Percentiles rank a stretch among this genome's conserved stretches.
Evolutionary conservation across 2,113 vertebrate species (phyloP).

Genomic region (Mesembrinibis cayennensis): DNA sequence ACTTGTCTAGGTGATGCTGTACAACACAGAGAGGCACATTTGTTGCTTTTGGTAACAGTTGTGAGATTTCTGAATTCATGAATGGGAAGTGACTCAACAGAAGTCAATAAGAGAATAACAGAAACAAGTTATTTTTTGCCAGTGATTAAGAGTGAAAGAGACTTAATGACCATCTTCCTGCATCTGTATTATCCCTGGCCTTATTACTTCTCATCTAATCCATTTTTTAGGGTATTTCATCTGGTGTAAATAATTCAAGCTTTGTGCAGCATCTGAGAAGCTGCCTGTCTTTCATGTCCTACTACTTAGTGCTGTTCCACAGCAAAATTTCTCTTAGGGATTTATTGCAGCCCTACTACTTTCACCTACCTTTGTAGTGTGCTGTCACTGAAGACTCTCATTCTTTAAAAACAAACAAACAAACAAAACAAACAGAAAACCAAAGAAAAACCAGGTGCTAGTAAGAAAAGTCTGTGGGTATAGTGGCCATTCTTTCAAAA

Average conservation of each 20-base stretch:
- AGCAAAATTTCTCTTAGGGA: neutral
- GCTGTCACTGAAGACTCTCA: neutral
- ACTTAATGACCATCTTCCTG: neutral
- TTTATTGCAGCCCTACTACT: neutral
- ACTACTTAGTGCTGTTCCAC: neutral
- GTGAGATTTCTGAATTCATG: neutral
- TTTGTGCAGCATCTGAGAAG: neutral
- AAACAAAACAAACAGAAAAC: neutral
- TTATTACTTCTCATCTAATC: neutral
- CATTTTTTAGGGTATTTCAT: neutral
- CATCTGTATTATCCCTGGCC: neutral
- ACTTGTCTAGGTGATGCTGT: neutral
- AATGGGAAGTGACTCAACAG: neutral
- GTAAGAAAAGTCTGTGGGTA: neutral
- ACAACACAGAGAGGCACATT: rapidly evolving
- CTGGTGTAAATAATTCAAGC: neutral
- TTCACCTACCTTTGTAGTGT: neutral
- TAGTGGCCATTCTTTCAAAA: neutral
- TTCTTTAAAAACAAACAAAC: neutral
- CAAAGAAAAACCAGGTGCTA: neutral
- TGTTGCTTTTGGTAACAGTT: neutral
- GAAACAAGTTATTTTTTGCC: neutral
- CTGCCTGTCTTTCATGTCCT: neutral
- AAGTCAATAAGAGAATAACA: neutral
- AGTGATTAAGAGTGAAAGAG: neutral